phyloP scores from a whole-genome alignment of 2,888 invertebrate species.

The Dynastes tityus region DNA sequence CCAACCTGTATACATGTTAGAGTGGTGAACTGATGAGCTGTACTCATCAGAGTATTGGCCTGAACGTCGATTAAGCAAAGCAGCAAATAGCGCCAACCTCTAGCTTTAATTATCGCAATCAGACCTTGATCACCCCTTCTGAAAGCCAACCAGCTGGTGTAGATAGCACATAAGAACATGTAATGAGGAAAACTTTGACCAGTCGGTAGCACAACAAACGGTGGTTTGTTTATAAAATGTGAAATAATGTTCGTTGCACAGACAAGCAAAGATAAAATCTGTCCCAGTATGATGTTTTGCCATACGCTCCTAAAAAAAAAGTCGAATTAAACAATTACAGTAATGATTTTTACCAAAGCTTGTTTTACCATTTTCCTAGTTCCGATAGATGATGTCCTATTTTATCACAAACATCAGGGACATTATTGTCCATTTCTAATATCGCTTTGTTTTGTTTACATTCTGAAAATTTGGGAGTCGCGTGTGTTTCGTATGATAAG shows the following conservation, averaged over 20 bases:
- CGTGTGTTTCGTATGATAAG: conserved; percentile 35
- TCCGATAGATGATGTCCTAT: conserved; percentile 79
- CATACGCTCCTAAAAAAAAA: conserved; percentile 77
- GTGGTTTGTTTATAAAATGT: conserved; percentile 79
- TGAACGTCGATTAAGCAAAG: conserved; percentile 89
- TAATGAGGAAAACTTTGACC: conserved; percentile 89
- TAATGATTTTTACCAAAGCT: background rate
- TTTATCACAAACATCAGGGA: conserved; percentile 77
- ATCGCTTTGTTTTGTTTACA: conserved; percentile 44
- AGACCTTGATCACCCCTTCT: conserved; percentile 76
- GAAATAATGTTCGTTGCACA: conserved; percentile 85
- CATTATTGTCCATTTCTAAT: conserved; percentile 62
- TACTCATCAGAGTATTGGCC: conserved; percentile 86
- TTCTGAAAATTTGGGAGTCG: conserved; percentile 27
- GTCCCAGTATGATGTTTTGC: conserved; percentile 82
- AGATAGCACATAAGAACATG: conserved; percentile 82
- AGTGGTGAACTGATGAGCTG: conserved; percentile 85
- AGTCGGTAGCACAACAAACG: conserved; percentile 83
- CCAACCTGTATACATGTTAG: conserved; percentile 81
- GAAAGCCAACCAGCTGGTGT: conserved; percentile 84
- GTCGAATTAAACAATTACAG: background rate
- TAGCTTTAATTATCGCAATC: conserved; percentile 77
- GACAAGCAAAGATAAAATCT: conserved; percentile 82
- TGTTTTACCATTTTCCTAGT: conserved; percentile 79
- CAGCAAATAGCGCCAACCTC: conserved; percentile 85